Evolutionary conservation across 2,113 vertebrate species (phyloP).

Genomic region (Sphaerodactylus townsendi): DNA sequence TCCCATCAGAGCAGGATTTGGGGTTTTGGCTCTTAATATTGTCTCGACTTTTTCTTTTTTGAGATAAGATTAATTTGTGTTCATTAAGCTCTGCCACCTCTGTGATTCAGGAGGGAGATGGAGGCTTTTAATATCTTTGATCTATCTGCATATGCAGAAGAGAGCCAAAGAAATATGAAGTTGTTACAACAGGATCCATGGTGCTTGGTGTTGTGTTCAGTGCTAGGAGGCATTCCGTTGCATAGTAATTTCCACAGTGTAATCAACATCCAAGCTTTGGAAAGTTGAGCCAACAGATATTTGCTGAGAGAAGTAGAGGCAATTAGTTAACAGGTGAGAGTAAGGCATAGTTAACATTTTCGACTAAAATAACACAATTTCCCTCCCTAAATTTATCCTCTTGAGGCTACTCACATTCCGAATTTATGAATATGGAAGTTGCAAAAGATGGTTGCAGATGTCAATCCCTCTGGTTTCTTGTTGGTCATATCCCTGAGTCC

Average conservation of each 20-base stretch:
- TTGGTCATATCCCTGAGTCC: neutral
- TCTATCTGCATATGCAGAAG: conserved; percentile 49
- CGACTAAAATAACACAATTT: conserved; percentile 45
- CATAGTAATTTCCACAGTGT: conserved; percentile 51
- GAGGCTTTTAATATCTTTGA: conserved; percentile 37
- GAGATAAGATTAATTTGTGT: neutral
- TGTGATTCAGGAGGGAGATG: conserved; percentile 42
- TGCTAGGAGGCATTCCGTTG: conserved; percentile 55
- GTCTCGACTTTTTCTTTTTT: conserved; percentile 35
- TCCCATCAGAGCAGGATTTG: conserved; percentile 41
- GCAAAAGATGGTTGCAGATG: neutral
- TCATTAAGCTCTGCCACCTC: conserved; percentile 38
- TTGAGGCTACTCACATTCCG: neutral
- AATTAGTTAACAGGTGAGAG: conserved; percentile 66
- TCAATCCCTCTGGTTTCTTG: neutral
- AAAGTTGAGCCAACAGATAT: conserved; percentile 58
- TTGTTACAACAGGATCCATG: conserved; percentile 48
- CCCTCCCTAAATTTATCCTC: too few species aligned
- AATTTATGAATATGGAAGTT: neutral
- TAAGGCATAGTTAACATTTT: conserved; percentile 51
- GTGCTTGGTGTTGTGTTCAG: conserved; percentile 48
- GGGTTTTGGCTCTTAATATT: conserved; percentile 27
- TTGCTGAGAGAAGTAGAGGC: conserved; percentile 32
- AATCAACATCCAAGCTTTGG: conserved; percentile 64
- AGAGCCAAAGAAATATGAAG: conserved; percentile 30